Evolutionary conservation across 2,797 vertebrate species (phyloP).

Genomic region (Fundulus diaphanus): DNA sequence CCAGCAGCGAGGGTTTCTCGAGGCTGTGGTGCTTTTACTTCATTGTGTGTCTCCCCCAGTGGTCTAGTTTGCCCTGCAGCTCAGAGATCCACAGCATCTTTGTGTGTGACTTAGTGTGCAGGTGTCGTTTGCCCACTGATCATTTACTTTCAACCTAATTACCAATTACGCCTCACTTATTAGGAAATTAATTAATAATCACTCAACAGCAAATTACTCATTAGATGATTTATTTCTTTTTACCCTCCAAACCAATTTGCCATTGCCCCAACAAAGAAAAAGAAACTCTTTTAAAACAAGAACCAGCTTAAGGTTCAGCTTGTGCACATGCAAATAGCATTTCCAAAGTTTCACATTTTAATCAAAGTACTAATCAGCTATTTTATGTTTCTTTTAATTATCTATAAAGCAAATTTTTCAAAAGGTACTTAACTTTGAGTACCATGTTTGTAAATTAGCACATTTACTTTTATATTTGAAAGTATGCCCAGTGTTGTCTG

Average conservation of each 20-base stretch:
- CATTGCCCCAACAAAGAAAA: not conserved
- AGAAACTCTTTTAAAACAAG: not conserved
- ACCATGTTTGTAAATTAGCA: not conserved
- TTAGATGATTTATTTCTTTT: constrained; percentile 1
- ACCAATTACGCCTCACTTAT: not conserved
- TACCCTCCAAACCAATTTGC: not conserved
- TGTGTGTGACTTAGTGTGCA: constrained; percentile 1
- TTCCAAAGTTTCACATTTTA: not conserved
- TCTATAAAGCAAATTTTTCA: not conserved
- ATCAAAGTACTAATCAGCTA: not conserved
- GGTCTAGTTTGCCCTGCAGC: constrained; percentile 38
- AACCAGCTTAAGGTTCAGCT: not conserved
- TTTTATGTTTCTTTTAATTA: not conserved
- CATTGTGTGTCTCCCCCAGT: constrained; percentile 43
- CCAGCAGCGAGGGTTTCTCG: constrained; percentile 36
- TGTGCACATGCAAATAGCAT: not conserved
- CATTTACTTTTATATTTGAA: not conserved
- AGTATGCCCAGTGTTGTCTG: not conserved
- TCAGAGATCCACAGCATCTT: constrained; percentile 9
- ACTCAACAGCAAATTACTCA: not conserved
- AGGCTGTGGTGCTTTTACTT: constrained; percentile 32
- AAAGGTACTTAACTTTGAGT: not conserved
- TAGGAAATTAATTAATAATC: constrained; percentile 9
- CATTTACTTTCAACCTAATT: constrained; percentile 5
- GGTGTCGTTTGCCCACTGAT: constrained; percentile 7